A percentile compares a stretch with the other conserved stretches of the same genome.
phyloP scores from a whole-genome alignment of 2,888 invertebrate genomes.

The Seira sanloemensis region DNA sequence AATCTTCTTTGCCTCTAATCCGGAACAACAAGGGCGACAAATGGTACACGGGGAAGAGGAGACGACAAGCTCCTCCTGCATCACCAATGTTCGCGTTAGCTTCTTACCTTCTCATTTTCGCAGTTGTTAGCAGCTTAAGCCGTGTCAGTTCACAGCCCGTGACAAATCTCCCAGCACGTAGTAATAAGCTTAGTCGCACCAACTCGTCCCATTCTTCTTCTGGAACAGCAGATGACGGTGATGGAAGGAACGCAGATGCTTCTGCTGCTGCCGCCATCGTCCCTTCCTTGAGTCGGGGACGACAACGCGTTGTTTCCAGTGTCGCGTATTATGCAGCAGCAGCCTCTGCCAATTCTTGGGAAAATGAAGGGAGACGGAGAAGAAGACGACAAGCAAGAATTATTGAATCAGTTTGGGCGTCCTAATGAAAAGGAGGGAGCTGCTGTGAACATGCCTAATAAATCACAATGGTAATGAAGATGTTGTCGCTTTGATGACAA shows the following conservation, averaged over 20 bases:
- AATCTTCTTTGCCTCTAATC: neutral
- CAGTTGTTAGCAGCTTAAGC: constrained; percentile 47
- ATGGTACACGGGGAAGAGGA: neutral
- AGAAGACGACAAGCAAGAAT: no score
- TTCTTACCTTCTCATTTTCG: constrained; percentile 60
- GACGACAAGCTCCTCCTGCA: neutral
- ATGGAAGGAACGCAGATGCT: neutral
- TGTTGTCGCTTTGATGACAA: constrained; percentile 14
- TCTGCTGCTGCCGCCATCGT: neutral
- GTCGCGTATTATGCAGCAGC: neutral
- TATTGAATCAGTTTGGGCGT: neutral
- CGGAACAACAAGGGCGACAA: neutral
- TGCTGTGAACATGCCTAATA: neutral
- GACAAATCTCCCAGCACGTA: constrained; percentile 51
- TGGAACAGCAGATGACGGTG: neutral
- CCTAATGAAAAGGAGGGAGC: neutral
- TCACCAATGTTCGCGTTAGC: constrained; percentile 39
- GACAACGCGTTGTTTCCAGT: neutral
- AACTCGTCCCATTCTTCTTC: constrained; percentile 19
- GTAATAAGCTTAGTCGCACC: constrained; percentile 41
- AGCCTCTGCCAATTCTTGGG: no score
- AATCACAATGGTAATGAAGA: constrained; percentile 36
- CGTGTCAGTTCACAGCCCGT: constrained; percentile 51
- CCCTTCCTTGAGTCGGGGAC: neutral
- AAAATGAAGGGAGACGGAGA: no score